These are phyloP conservation scores for Pteromalus puparum DNA, from an alignment of 1,140 invertebrate species.

Conservation along the genomic window DNA sequence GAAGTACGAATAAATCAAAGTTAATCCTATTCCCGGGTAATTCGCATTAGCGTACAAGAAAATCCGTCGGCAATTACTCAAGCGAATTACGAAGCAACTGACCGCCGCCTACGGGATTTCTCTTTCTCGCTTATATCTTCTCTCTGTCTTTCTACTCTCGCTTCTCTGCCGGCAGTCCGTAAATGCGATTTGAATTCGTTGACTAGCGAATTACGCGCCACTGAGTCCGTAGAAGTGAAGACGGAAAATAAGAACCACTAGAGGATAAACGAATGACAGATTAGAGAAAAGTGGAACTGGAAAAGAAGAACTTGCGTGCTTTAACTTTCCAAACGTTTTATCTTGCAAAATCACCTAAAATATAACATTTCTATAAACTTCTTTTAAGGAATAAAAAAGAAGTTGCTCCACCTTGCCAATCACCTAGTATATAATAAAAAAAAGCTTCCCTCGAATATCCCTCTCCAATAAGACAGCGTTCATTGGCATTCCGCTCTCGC, in stretches of 20 bases:
- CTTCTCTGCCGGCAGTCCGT: neutral
- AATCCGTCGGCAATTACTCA: conserved; percentile 9
- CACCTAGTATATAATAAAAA: neutral
- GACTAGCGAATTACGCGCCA: conserved; percentile 21
- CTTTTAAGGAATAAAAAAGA: neutral
- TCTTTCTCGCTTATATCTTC: neutral
- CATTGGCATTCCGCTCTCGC: neutral
- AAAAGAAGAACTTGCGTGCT: neutral
- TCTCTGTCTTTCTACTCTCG: neutral
- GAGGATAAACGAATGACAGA: neutral
- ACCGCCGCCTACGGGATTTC: neutral
- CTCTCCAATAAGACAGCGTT: neutral
- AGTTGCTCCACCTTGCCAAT: neutral
- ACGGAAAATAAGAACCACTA: neutral
- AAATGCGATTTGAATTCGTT: conserved; percentile 40
- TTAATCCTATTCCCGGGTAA: neutral
- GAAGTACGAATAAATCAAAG: conserved; percentile 16
- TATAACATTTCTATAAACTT: neutral
- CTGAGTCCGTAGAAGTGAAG: neutral
- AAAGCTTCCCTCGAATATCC: neutral
- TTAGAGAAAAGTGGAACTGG: neutral
- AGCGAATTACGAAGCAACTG: neutral
- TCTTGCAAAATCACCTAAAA: neutral
- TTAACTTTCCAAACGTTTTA: neutral
- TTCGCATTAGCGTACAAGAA: conserved; percentile 15